phyloP scores from a whole-genome alignment of 1,140 invertebrate genomes.

The Sycobia sp. region DNA sequence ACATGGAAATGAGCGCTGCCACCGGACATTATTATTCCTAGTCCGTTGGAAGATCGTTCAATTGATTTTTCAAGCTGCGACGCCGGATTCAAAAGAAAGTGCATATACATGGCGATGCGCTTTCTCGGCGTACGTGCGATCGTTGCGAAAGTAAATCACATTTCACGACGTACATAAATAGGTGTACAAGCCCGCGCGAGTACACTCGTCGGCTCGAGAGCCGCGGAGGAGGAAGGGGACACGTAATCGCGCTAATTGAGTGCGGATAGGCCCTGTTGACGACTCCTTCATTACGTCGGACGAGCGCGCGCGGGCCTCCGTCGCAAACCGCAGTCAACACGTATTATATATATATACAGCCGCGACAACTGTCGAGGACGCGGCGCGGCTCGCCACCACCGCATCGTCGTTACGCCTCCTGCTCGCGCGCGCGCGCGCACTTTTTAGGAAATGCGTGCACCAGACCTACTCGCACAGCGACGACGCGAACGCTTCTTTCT shows the following conservation, averaged over 20 bases:
- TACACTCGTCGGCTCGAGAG: not conserved
- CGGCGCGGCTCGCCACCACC: slow-evolving; percentile 2
- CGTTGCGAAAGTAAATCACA: too few relatives aligned
- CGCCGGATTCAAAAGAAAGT: too few relatives aligned
- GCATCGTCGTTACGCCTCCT: slow-evolving; percentile 3
- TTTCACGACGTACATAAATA: too few relatives aligned
- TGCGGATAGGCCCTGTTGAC: slow-evolving; percentile 52
- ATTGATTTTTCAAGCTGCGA: too few relatives aligned
- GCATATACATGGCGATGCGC: too few relatives aligned
- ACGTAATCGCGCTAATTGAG: slow-evolving; percentile 53
- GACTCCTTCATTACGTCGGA: slow-evolving; percentile 49
- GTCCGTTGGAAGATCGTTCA: too few relatives aligned
- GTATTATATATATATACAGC: too few relatives aligned
- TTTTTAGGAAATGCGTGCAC: slow-evolving; percentile 25
- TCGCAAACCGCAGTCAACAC: slow-evolving; percentile 22
- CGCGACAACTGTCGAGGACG: too few relatives aligned
- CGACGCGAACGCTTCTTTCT: not conserved
- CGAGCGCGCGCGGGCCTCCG: not conserved
- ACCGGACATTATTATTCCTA: too few relatives aligned
- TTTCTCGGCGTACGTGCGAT: too few relatives aligned
- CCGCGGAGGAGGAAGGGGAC: slow-evolving; percentile 35
- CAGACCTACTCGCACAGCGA: slow-evolving; percentile 1
- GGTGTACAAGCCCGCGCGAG: too few relatives aligned
- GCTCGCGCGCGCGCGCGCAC: not conserved
- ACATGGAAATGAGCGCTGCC: too few relatives aligned